phyloP scores from a whole-genome alignment of 2,113 vertebrate genomes.

The Hemibagrus wyckioides region DNA sequence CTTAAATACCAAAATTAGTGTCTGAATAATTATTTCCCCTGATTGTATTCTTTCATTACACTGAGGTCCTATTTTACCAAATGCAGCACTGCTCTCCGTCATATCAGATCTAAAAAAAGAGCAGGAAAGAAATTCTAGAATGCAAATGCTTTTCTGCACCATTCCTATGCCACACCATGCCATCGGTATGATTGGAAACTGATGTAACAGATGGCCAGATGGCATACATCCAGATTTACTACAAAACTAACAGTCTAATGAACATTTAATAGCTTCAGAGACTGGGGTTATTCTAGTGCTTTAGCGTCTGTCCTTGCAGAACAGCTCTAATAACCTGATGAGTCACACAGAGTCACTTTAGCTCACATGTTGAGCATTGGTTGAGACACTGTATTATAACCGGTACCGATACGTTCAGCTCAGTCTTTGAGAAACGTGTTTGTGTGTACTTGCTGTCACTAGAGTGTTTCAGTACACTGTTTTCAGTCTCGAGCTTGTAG shows the following conservation, averaged over 20 bases:
- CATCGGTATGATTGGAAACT: neutral
- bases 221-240: slow-evolving; percentile 10
- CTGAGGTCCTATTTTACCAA: neutral
- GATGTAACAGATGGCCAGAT: slow-evolving; percentile 11
- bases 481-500: slow-evolving; percentile 2
- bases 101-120: neutral
- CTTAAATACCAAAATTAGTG: neutral
- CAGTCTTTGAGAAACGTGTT: neutral
- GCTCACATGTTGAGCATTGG: neutral
- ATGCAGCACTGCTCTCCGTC: neutral
- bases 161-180: neutral
- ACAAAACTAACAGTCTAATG: slow-evolving; percentile 21
- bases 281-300: neutral
- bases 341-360: neutral
- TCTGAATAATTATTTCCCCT: neutral
- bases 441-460: neutral
- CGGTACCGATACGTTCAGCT: neutral
- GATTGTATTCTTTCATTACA: neutral
- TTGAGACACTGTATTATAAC: neutral
- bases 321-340: neutral
- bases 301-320: neutral
- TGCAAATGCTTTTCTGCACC: neutral
- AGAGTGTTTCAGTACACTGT: neutral
- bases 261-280: slow-evolving; percentile 21
- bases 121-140: neutral